These are phyloP conservation scores for Hybos culiciformis DNA, from an alignment of 2,888 invertebrate genomes.

Conservation along the genomic window DNA sequence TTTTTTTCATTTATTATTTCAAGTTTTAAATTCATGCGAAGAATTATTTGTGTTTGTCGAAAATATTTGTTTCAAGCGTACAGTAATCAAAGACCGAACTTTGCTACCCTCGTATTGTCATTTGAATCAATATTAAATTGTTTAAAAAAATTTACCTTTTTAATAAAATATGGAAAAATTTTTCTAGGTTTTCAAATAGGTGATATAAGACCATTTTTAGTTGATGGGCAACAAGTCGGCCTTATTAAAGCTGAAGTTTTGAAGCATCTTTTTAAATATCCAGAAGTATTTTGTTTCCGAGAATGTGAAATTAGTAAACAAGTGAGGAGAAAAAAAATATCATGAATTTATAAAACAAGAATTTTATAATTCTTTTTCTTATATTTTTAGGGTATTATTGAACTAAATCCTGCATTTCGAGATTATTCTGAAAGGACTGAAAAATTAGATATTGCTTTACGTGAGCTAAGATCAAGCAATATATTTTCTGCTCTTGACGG, in stretches of 20 bases:
- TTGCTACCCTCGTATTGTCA: background rate
- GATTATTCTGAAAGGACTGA: slow-evolving; percentile 71
- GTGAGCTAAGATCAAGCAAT: slow-evolving; percentile 58
- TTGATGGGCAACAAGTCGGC: slow-evolving; percentile 81
- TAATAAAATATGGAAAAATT: slow-evolving; percentile 8
- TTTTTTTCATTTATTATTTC: too few relatives aligned
- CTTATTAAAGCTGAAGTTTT: slow-evolving; percentile 73
- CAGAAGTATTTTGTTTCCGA: slow-evolving; percentile 50
- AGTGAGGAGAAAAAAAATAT: too few relatives aligned
- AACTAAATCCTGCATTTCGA: slow-evolving; percentile 74
- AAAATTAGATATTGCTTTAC: slow-evolving; percentile 64
- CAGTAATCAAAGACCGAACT: too few relatives aligned
- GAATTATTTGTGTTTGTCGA: background rate
- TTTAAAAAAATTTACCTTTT: slow-evolving; percentile 13
- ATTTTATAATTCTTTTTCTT: slow-evolving; percentile 13
- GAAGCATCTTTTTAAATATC: slow-evolving; percentile 64
- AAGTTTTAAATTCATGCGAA: background rate
- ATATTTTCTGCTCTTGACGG: slow-evolving; percentile 71
- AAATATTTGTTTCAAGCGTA: background rate
- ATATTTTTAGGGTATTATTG: slow-evolving; percentile 66
- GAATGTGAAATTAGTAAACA: slow-evolving; percentile 31
- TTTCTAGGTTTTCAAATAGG: slow-evolving; percentile 57
- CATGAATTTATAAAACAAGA: slow-evolving; percentile 3
- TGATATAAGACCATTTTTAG: slow-evolving; percentile 73
- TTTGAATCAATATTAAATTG: slow-evolving; percentile 1